A percentile compares a stretch with the other conserved stretches of the same genome.
Conservation (phyloP, 2,888 invertebrate genomes). For the Creontiades dilutus region DNA sequence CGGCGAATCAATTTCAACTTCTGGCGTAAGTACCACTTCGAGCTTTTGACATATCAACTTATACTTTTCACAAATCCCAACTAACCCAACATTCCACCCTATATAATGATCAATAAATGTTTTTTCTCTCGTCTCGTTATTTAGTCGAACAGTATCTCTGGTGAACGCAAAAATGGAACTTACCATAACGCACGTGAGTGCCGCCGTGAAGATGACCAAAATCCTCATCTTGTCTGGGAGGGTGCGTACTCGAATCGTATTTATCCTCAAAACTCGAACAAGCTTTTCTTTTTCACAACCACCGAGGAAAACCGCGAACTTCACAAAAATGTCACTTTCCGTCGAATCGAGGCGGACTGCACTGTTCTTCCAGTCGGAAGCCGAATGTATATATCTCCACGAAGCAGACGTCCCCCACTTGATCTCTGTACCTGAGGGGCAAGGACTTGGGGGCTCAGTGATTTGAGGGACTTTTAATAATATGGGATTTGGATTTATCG, state of each 20-base stretch:
- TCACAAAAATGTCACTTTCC: slow-evolving; percentile 18
- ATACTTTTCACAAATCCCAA: too few relatives aligned
- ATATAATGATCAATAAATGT: too few relatives aligned
- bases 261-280: not conserved
- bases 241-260: not conserved
- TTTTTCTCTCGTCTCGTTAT: too few relatives aligned
- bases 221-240: not conserved
- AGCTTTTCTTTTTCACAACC: not conserved
- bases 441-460: not conserved
- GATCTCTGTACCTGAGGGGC: not conserved
- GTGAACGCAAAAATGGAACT: not conserved
- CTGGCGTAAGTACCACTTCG: too few relatives aligned
- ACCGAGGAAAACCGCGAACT: not conserved
- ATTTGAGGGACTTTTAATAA: not conserved
- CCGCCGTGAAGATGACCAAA: not conserved
- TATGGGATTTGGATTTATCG: not conserved
- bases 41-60: too few relatives aligned
- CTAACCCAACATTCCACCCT: too few relatives aligned
- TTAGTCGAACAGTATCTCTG: too few relatives aligned
- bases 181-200: not conserved
- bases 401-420: slow-evolving; percentile 22
- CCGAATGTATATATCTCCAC: not conserved
- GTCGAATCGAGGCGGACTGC: not conserved
- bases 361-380: not conserved
- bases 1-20: too few relatives aligned